Percentiles rank a stretch among this genome's conserved stretches.
phyloP scores from a whole-genome alignment of 2,797 vertebrate species.

The Amphiprion clarkii region DNA sequence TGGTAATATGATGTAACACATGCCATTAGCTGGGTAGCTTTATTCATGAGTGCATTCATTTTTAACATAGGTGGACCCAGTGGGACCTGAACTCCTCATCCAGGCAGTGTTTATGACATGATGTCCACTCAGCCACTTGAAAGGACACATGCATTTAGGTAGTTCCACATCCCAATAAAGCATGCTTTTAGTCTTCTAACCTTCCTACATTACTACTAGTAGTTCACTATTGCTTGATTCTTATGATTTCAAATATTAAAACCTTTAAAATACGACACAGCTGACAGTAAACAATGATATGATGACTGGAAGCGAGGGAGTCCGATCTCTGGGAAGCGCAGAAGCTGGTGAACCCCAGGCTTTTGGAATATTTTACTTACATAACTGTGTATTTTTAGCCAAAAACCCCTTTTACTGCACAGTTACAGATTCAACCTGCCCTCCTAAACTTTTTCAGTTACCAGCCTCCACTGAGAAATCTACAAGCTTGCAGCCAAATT shows the following conservation, averaged over 20 bases:
- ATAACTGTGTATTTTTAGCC: conserved; percentile 51
- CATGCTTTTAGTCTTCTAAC: conserved; percentile 43
- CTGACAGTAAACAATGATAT: conserved; percentile 33
- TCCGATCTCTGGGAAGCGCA: conserved; percentile 7
- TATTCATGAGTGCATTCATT: conserved; percentile 50
- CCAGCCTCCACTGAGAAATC: conserved; percentile 41
- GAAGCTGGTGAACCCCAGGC: conserved; percentile 1
- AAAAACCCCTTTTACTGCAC: conserved; percentile 17
- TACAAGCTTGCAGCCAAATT: conserved; percentile 32
- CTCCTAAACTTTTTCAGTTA: conserved; percentile 38
- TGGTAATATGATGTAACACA: conserved; percentile 47
- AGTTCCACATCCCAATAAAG: conserved; percentile 37
- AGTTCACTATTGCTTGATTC: conserved; percentile 1
- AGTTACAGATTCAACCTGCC: conserved; percentile 28
- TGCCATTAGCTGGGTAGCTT: conserved; percentile 52
- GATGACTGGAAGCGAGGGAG: conserved; percentile 6
- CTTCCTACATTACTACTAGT: background rate
- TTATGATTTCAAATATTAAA: conserved; percentile 11
- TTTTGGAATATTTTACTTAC: conserved; percentile 34
- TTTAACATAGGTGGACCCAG: conserved; percentile 45
- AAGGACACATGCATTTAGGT: conserved; percentile 44
- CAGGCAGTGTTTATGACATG: conserved; percentile 30
- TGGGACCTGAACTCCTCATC: conserved; percentile 42
- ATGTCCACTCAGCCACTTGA: conserved; percentile 40
- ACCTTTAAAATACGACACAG: conserved; percentile 23